phyloP scores from a whole-genome alignment of 2,888 invertebrate species.

The Lymantria dispar region DNA sequence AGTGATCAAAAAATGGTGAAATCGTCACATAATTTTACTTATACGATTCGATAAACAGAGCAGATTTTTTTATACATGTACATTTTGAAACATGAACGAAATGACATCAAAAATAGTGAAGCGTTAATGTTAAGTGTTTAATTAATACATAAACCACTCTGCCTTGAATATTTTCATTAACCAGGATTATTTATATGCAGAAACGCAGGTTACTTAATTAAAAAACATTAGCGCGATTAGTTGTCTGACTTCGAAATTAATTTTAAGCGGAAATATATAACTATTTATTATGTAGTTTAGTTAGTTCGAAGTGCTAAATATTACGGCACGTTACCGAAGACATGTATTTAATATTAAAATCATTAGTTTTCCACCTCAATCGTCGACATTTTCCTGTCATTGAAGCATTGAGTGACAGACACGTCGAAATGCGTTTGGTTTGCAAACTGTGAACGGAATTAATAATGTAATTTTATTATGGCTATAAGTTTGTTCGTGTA shows the following conservation, averaged over 20 bases:
- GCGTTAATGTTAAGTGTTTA: too few species aligned
- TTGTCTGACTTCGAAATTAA: slow-evolving; percentile 31
- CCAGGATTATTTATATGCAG: slow-evolving; percentile 5
- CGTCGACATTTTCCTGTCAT: slow-evolving; percentile 66
- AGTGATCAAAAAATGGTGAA: too few species aligned
- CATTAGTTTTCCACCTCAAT: slow-evolving; percentile 60
- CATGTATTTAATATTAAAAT: slow-evolving; percentile 59
- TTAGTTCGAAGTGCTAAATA: slow-evolving; percentile 28
- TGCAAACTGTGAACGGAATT: slow-evolving; percentile 51
- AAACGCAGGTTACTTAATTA: slow-evolving; percentile 19
- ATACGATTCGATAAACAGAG: too few species aligned
- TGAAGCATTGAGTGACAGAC: slow-evolving; percentile 58
- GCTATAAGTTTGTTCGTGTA: slow-evolving; percentile 33
- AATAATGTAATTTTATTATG: slow-evolving; percentile 47
- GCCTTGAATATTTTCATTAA: neutral
- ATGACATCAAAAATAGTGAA: too few species aligned
- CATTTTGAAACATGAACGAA: too few species aligned
- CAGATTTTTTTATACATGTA: too few species aligned
- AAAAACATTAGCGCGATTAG: slow-evolving; percentile 18
- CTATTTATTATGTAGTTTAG: slow-evolving; percentile 34
- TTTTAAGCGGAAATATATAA: slow-evolving; percentile 34
- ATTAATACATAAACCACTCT: too few species aligned
- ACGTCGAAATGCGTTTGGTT: slow-evolving; percentile 55
- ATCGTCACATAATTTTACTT: too few species aligned
- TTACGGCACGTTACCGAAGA: slow-evolving; percentile 33